Conservation (phyloP, 1,140 invertebrate genomes). For the Apis mellifera region Amel_HAv3.1 CM009940.2:4813001-4813500, state of each 20-base stretch:
- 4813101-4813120: neutral
- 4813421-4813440: neutral
- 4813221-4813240: neutral
- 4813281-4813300: neutral
- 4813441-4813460: neutral
- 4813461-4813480: neutral
- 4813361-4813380: neutral
- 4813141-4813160: neutral
- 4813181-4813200: neutral
- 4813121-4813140: no score
- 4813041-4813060: constrained; percentile 25
- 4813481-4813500: neutral
- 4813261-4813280: neutral
- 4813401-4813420: neutral
- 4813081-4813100: neutral
- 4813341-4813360: neutral
- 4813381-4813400: neutral
- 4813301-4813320: neutral
- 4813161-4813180: neutral
- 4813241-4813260: neutral
- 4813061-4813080: neutral
- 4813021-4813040: constrained; percentile 14
- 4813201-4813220: neutral
- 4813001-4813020: constrained; percentile 23
- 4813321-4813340: neutral